phyloP scores from a whole-genome alignment of 2,113 vertebrate species.

The Dryoscopus gambensis region DNA sequence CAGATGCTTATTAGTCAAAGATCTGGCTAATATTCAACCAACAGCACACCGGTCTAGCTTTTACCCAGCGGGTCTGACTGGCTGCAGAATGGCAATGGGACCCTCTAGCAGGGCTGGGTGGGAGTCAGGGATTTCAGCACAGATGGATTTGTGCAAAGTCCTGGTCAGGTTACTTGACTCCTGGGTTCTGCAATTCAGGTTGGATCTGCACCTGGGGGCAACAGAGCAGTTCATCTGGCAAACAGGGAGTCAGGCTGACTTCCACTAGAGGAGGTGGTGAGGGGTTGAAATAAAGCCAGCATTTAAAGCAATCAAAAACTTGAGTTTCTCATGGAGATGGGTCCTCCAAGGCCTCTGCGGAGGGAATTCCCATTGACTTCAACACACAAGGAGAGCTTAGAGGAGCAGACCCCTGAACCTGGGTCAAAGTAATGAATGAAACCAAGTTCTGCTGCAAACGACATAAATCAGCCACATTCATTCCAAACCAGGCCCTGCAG shows the following conservation, averaged over 20 bases:
- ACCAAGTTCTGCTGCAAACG: slow-evolving; percentile 19
- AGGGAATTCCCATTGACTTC: slow-evolving; percentile 44
- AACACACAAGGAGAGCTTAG: slow-evolving; percentile 31
- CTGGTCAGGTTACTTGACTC: neutral
- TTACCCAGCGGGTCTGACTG: neutral
- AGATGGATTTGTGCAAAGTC: neutral
- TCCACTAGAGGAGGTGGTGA: neutral
- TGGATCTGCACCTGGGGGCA: neutral
- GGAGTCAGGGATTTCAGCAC: neutral
- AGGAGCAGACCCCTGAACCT: slow-evolving; percentile 33
- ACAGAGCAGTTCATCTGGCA: neutral
- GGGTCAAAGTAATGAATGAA: slow-evolving; percentile 53
- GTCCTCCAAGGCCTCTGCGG: neutral
- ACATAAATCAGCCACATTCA: slow-evolving; percentile 59
- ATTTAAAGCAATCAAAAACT: slow-evolving; percentile 22
- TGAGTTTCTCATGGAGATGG: neutral
- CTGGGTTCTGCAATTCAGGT: neutral
- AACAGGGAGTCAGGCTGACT: neutral
- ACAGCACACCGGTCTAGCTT: neutral
- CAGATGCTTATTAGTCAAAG: slow-evolving; percentile 43
- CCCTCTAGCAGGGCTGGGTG: neutral
- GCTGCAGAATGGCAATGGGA: neutral
- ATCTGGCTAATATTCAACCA: neutral
- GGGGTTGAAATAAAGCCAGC: neutral
- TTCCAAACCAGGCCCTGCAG: slow-evolving; percentile 53